phyloP scores from a whole-genome alignment of 2,113 vertebrate species.

The Festucalex cinctus region DNA sequence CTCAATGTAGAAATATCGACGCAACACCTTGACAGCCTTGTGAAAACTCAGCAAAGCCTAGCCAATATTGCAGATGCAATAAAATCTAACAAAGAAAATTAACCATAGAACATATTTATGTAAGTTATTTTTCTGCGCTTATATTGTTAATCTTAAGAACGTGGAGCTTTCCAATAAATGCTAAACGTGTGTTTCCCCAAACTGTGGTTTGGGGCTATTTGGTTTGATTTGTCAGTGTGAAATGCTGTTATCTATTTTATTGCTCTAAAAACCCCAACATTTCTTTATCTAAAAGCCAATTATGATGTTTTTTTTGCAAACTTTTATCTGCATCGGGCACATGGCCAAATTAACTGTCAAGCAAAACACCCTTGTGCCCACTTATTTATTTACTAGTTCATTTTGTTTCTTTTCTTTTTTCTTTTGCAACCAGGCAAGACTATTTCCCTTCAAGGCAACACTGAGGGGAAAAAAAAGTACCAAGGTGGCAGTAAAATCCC shows the following conservation, averaged over 20 bases:
- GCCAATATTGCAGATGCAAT: too few relatives aligned
- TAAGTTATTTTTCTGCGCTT: background rate
- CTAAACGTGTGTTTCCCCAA: background rate
- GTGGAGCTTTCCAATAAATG: background rate
- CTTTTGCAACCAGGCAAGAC: slow-evolving; percentile 23
- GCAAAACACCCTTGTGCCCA: slow-evolving; percentile 21
- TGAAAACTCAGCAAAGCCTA: too few relatives aligned
- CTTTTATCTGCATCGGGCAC: slow-evolving; percentile 6
- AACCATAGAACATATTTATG: too few relatives aligned
- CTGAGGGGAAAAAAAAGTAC: slow-evolving; percentile 5
- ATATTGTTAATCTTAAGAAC: background rate
- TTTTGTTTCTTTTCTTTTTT: background rate
- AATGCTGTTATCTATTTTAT: background rate
- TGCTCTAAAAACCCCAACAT: background rate
- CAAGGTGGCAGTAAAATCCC: slow-evolving; percentile 26
- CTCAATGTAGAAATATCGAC: too few relatives aligned
- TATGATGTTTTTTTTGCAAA: background rate
- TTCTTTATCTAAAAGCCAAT: background rate
- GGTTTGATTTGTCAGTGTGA: background rate
- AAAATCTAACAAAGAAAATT: too few relatives aligned
- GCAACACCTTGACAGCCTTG: too few relatives aligned
- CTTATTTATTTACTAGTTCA: slow-evolving; percentile 48
- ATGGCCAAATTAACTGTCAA: slow-evolving; percentile 4
- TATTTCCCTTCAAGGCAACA: slow-evolving; percentile 34
- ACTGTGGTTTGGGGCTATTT: too few relatives aligned